Evolutionary conservation across 1,140 invertebrate species (phyloP), one percentile per base, ranked within the genome.

Genomic region (Psilanteris sp.): DNA sequence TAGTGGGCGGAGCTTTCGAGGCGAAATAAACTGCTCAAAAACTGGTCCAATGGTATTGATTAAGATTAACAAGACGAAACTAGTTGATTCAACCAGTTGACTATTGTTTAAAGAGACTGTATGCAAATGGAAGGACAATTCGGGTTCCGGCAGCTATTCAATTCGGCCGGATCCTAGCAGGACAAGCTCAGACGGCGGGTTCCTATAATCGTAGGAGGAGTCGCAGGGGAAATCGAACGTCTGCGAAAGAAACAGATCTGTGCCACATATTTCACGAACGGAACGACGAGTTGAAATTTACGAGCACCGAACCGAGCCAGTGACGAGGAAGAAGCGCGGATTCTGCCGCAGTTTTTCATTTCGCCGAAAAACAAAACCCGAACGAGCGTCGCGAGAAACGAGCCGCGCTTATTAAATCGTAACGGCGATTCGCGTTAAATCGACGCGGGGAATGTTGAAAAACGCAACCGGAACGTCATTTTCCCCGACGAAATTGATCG

Each of bases 271-370:
- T 67, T 67, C 32, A 55, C 48, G 15, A 11, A 16, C 32, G 50
- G 31, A 67, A 57, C 41, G 41, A 50, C 48, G 43, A 32, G 29
- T 13, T 41, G 14, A 57, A 57, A 68, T 68, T 68, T 68, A 68
- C 64, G 64, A 57, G 64, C 34, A 10, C 52, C 32, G 57, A 57
- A 52, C 62, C 48, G 31, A 57, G 48, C 37, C 32, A 14, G 13
- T 22, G 11, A 7, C 46, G 50, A 55, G 55, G 48, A 55, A 48
- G 62, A 46, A 67, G 46, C 13, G 29, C 22, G 14, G 50, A 48
- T 55, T 67, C 26, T 67, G 46, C 41, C n/a, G 6, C 16, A 39
- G 39, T 55, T 67, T 67, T 67, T 55, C 62, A 66, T 67, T 55
- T 55, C 16, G n/a, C 10, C 34, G 8, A 39, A 67, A 67, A 66